These are phyloP conservation scores for Rattus rattus DNA, from an alignment of 2,113 vertebrate genomes.

Conservation along the genomic window DNA sequence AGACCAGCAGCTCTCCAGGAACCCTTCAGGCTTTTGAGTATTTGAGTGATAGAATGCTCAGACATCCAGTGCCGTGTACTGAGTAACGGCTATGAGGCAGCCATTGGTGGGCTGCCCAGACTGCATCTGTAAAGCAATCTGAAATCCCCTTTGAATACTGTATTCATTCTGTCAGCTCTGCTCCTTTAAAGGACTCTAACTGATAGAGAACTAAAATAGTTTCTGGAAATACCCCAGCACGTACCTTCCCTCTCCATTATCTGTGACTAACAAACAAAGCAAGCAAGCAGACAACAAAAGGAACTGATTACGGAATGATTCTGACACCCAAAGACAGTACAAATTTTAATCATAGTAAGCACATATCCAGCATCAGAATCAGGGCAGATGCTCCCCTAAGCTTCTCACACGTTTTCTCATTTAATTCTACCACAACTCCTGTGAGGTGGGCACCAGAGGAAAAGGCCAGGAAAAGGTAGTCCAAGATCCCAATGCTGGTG, in stretches of 20 bases:
- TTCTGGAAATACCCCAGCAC: not conserved
- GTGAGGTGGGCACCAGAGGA: not conserved
- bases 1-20: not conserved
- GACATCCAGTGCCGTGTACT: not conserved
- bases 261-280: slow-evolving; percentile 1
- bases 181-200: not conserved
- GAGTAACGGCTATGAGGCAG: not conserved
- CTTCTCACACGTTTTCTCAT: slow-evolving; percentile 3
- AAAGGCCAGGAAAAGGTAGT: not conserved
- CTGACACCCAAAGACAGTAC: not conserved
- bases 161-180: not conserved
- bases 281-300: not conserved
- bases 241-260: not conserved
- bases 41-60: not conserved
- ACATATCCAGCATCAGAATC: not conserved
- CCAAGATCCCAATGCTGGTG: not conserved
- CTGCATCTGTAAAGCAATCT: not conserved
- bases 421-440: not conserved
- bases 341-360: not conserved
- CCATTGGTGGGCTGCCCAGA: not conserved
- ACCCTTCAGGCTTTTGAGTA: no score
- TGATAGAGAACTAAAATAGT: not conserved
- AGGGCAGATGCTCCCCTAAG: not conserved
- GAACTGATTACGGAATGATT: not conserved
- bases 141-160: not conserved